Conservation (phyloP, 1,140 invertebrate genomes). For the Conus betulinus region DNA sequence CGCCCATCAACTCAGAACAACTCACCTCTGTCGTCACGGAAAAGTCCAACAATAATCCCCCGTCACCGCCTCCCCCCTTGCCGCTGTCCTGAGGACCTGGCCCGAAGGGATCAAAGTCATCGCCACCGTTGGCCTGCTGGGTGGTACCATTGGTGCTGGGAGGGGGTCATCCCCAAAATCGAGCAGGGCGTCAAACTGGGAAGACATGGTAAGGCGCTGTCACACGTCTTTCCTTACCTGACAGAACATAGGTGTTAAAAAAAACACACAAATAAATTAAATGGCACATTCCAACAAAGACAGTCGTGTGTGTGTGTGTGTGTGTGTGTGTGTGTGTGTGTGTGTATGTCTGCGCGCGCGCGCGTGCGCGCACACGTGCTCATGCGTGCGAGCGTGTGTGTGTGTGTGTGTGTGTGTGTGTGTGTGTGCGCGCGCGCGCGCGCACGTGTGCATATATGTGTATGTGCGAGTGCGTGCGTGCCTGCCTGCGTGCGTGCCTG, state of each 20-base stretch:
- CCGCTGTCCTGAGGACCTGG: slow-evolving; percentile 41
- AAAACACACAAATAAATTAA: not conserved
- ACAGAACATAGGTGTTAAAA: not conserved
- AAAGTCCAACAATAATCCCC: slow-evolving; percentile 48
- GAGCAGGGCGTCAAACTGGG: slow-evolving; percentile 52
- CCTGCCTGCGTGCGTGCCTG: not conserved
- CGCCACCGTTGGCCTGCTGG: slow-evolving; percentile 21
- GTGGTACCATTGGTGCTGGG: slow-evolving; percentile 36
- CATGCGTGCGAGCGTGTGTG: not conserved
- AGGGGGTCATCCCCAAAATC: slow-evolving; percentile 38
- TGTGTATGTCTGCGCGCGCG: too few relatives aligned
- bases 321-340: slow-evolving; percentile 9
- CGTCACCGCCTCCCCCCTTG: slow-evolving; percentile 37
- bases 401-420: slow-evolving; percentile 6
- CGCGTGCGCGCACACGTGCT: too few relatives aligned
- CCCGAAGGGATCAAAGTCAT: slow-evolving; percentile 54
- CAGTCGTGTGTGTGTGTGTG: not conserved
- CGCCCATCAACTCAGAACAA: not conserved
- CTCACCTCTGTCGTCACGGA: slow-evolving; percentile 52
- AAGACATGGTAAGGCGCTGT: slow-evolving; percentile 35
- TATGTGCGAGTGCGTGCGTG: not conserved
- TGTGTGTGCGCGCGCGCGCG: not conserved
- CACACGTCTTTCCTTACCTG: not conserved
- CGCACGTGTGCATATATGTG: not conserved
- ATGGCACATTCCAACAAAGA: not conserved